A percentile compares a stretch with the other conserved stretches of the same genome.
Conservation (phyloP, 2,888 invertebrate genomes). For the Hirtodrosophila alboralis region DNA sequence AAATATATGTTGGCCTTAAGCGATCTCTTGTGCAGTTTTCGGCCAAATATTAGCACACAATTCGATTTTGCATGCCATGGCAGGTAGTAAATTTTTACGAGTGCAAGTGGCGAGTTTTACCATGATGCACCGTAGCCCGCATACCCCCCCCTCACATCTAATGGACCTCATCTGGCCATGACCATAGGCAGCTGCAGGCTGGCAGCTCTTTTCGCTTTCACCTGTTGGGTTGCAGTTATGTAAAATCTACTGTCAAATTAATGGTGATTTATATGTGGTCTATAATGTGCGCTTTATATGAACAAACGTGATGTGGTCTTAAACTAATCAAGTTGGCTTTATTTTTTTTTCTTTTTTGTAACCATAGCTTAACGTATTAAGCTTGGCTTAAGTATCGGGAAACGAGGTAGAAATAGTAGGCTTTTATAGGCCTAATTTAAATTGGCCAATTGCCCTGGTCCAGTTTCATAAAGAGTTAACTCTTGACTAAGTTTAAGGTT, state of each 20-base stretch:
- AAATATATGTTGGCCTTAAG: conserved; percentile 22
- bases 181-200: conserved; percentile 65
- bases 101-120: conserved; percentile 72
- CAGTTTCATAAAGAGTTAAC: too few relatives aligned
- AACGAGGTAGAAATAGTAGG: neutral
- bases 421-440: too few relatives aligned
- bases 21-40: conserved; percentile 34
- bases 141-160: neutral
- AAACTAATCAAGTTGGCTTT: conserved; percentile 1
- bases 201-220: conserved; percentile 75
- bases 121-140: conserved; percentile 25
- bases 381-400: neutral
- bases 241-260: conserved; percentile 77
- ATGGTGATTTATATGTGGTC: conserved; percentile 76
- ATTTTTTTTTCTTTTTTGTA: conserved; percentile 1
- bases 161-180: conserved; percentile 47
- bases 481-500: too few relatives aligned
- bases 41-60: conserved; percentile 79
- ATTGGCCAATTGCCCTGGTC: neutral
- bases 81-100: conserved; percentile 71
- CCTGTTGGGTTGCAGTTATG: conserved; percentile 72
- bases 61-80: conserved; percentile 77
- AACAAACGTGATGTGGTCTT: conserved; percentile 22
- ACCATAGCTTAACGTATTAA: neutral
- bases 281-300: conserved; percentile 62